Conservation (phyloP, 2,113 vertebrate species). For the Nansenia antarctica region DNA sequence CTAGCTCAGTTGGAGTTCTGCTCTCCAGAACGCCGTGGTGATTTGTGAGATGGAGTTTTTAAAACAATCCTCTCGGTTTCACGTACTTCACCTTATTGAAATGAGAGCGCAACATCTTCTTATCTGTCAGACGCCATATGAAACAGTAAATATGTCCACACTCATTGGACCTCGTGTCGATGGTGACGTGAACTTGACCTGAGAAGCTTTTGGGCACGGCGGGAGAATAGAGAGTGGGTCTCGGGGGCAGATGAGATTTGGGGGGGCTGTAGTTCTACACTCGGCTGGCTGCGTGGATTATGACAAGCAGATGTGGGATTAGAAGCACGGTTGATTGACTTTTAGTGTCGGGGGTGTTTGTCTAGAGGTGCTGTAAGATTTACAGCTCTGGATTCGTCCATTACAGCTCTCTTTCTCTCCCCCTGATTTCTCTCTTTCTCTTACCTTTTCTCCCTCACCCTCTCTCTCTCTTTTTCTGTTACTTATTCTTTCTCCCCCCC, state of each 20-base stretch:
- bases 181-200: too few relatives aligned
- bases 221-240: not conserved
- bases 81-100: too few relatives aligned
- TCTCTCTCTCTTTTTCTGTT: not conserved
- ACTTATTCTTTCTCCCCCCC: not conserved
- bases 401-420: constrained; percentile 10
- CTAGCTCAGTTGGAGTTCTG: not conserved
- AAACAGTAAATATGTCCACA: too few relatives aligned
- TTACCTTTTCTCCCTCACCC: not conserved
- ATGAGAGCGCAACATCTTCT: too few relatives aligned
- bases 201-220: constrained; percentile 11
- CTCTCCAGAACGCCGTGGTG: not conserved
- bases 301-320: constrained; percentile 65
- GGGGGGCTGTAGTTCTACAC: constrained; percentile 23
- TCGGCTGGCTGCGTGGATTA: constrained; percentile 53
- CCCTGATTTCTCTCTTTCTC: not conserved
- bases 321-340: constrained; percentile 55
- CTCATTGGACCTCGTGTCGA: too few relatives aligned
- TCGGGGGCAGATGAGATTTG: not conserved
- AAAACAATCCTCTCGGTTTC: not conserved
- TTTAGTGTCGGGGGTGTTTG: constrained; percentile 51
- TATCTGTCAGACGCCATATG: too few relatives aligned
- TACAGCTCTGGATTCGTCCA: constrained; percentile 21
- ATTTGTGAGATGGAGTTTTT: constrained; percentile 6
- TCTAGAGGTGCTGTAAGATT: constrained; percentile 38